Evolutionary conservation across 2,113 vertebrate genomes (phyloP).

Genomic region (Dipodomys ordii): DNA sequence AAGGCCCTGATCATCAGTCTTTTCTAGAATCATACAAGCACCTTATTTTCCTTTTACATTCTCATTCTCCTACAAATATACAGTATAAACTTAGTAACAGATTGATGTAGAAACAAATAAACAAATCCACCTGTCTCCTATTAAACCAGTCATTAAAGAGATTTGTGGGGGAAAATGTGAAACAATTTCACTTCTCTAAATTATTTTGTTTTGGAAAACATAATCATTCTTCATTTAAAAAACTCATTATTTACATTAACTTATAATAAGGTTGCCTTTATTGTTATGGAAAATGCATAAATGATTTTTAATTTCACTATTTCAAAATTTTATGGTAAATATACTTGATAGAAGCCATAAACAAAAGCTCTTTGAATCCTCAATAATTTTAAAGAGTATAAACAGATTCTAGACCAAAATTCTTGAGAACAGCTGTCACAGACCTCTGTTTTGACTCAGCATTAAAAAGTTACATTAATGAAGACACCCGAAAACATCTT

Average conservation of each 20-base stretch:
- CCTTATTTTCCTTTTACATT: neutral
- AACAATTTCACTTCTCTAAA: neutral
- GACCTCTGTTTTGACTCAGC: neutral
- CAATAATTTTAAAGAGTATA: slow-evolving; percentile 18
- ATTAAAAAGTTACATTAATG: slow-evolving; percentile 34
- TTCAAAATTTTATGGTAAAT: slow-evolving; percentile 31
- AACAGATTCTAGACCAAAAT: neutral
- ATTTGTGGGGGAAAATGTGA: neutral
- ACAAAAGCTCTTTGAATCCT: neutral
- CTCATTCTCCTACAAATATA: neutral
- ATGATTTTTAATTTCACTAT: slow-evolving; percentile 19
- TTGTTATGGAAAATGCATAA: neutral
- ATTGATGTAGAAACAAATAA: neutral
- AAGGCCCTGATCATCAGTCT: neutral
- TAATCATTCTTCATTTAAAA: neutral
- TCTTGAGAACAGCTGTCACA: neutral
- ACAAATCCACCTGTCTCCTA: neutral
- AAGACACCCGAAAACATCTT: slow-evolving; percentile 2
- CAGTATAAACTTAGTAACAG: neutral
- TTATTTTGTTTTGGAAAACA: slow-evolving; percentile 32
- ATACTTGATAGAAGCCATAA: neutral
- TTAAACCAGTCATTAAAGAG: neutral
- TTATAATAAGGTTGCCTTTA: slow-evolving; percentile 11
- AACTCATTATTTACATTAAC: neutral
- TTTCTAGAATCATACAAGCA: neutral